A percentile compares a stretch with the other conserved stretches of the same genome.
Conservation (phyloP, 2,888 invertebrate species). For the Lordiphosa fenestrarum region DNA sequence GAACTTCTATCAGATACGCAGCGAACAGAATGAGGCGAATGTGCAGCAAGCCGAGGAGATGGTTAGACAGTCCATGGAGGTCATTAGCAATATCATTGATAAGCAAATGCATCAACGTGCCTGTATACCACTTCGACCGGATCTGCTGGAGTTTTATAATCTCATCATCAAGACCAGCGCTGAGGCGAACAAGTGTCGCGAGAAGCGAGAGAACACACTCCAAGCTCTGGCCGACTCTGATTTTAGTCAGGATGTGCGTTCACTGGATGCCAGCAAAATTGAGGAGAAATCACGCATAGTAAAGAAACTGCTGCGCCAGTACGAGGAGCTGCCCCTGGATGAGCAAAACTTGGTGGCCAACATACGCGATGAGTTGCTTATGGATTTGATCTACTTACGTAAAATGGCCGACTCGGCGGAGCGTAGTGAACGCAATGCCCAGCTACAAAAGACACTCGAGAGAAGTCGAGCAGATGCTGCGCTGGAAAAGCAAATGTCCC, state of each 20-base stretch:
- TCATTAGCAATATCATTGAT: conserved; percentile 76
- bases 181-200: conserved; percentile 60
- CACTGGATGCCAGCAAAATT: conserved; percentile 54
- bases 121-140: conserved; percentile 73
- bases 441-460: conserved; percentile 31
- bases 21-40: conserved; percentile 44
- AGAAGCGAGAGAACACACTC: conserved; percentile 55
- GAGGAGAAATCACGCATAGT: conserved; percentile 71
- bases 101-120: conserved; percentile 67
- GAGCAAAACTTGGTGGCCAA: conserved; percentile 62
- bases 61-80: conserved; percentile 68
- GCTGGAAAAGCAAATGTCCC: conserved; percentile 1
- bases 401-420: conserved; percentile 50
- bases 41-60: conserved; percentile 67
- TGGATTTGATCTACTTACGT: conserved; percentile 61
- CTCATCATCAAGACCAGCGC: conserved; percentile 58
- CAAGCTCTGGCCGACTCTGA: conserved; percentile 25
- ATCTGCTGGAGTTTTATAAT: conserved; percentile 75
- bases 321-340: conserved; percentile 66
- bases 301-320: conserved; percentile 75
- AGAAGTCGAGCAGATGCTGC: conserved; percentile 7
- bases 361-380: conserved; percentile 66
- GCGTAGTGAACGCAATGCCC: conserved; percentile 38
- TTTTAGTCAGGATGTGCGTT: conserved; percentile 39
- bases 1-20: conserved; percentile 58